Base-by-base conservation (phyloP, 1,140 invertebrate genomes). In the Colletes latitarsis region DNA sequence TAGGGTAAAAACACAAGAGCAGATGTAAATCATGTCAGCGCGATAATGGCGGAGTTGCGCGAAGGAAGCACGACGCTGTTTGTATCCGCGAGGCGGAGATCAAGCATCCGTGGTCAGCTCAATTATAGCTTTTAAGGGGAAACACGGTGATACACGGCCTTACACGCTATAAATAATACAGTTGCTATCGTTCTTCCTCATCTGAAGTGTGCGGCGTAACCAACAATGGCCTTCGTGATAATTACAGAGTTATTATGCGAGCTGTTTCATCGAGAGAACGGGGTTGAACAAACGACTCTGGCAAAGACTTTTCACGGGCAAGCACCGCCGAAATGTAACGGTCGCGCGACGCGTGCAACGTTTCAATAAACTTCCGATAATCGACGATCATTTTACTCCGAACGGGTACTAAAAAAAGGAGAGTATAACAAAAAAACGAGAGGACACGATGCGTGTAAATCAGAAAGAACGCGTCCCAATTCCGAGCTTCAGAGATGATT, bases 81-180 rank as follows among this genome's bases (percentile, higher is more conserved):
- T 57, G 15, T 57, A n/a, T 17, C 2, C 43, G 9, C 43, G 43
- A 46, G 30, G 43, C 43, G 43, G 9, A 46, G 43, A 46, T 46
- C 43, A 46, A 46, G 43, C 43, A 46, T 46, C 43, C 43, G 43
- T 9, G 43, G 43, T 46, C 43, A 8, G 52, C 52, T 79, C 79
- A 53, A 85, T 85, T 81, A 84, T 63, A 73, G 55, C 64, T 72
- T 55, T 71, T 77, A 68, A 75, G 77, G 52, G 64, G 77, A 71
- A 67, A 72, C 19, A 19, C 58, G 77, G 10, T 57, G 66, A 57
- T 55, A 46, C 71, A 41, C 77, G 68, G 68, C 10, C 62, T 76
- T 72, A 71, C 77, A 67, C 82, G 53, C 58, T 62, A 68, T 84
- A 77, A 84, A 85, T 77, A 85, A 82, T 63, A 76, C 63, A 66